phyloP scores from a whole-genome alignment of 2,888 invertebrate species.

The Thera britannica region DNA sequence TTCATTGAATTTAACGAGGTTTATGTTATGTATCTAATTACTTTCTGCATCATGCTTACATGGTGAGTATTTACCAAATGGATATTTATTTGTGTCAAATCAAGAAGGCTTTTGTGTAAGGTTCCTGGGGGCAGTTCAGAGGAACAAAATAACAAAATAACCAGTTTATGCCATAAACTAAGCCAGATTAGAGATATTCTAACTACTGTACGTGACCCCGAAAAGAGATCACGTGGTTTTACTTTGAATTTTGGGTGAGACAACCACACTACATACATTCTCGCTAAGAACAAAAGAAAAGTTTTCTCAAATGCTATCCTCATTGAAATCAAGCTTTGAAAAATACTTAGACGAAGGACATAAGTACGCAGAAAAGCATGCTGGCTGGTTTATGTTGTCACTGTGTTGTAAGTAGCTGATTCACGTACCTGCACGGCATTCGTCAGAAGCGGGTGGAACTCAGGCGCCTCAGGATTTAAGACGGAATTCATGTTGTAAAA shows the following conservation, averaged over 20 bases:
- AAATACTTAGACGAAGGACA: slow-evolving; percentile 28
- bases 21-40: no score
- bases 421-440: slow-evolving; percentile 66
- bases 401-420: slow-evolving; percentile 43
- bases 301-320: not conserved
- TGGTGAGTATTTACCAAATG: no score
- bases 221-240: slow-evolving; percentile 34
- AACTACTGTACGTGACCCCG: slow-evolving; percentile 27
- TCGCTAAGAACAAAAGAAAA: not conserved
- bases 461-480: slow-evolving; percentile 75
- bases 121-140: no score
- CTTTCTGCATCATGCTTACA: no score
- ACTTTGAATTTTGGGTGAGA: slow-evolving; percentile 24
- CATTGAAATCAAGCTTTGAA: not conserved
- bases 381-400: slow-evolving; percentile 49
- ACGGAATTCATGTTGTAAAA: slow-evolving; percentile 64
- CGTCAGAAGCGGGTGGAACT: slow-evolving; percentile 67
- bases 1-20: no score
- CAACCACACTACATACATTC: slow-evolving; percentile 11
- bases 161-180: no score
- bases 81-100: no score
- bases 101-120: no score
- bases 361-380: slow-evolving; percentile 56
- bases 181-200: not conserved
- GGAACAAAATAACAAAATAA: no score